Evolutionary conservation across 1,140 invertebrate species (phyloP).

Genomic region (Drosophila parabipectinata): DNA sequence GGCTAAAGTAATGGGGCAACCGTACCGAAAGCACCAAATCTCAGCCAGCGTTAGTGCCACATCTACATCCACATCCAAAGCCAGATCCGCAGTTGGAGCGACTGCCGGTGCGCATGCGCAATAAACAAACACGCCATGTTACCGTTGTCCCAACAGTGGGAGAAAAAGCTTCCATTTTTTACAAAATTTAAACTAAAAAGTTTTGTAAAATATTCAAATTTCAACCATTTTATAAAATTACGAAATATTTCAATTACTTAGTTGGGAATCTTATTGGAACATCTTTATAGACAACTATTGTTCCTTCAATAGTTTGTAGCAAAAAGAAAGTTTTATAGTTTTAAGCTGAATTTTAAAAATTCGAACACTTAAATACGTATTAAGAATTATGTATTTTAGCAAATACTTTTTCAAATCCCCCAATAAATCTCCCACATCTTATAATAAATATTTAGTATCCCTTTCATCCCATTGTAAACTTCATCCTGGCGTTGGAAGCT

Average conservation of each 20-base stretch:
- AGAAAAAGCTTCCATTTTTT: neutral
- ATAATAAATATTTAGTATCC: neutral
- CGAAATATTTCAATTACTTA: no score
- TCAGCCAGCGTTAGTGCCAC: slow-evolving; percentile 29
- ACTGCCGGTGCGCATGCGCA: slow-evolving; percentile 77
- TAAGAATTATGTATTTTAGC: no score
- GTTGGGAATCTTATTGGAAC: no score
- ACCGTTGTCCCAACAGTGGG: slow-evolving; percentile 71
- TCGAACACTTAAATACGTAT: no score
- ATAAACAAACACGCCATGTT: slow-evolving; percentile 82
- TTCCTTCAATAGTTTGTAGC: no score
- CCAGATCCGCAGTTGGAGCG: slow-evolving; percentile 42
- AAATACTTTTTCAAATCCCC: no score
- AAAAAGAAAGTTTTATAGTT: no score
- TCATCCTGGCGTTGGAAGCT: slow-evolving; percentile 38
- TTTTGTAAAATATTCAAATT: no score
- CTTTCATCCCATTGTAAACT: slow-evolving; percentile 20
- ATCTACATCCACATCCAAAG: slow-evolving; percentile 9
- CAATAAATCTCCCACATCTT: no score
- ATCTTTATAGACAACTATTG: no score
- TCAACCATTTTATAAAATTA: no score
- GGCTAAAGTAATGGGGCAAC: slow-evolving; percentile 73
- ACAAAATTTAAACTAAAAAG: neutral
- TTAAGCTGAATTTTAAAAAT: no score
- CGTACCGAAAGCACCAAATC: slow-evolving; percentile 42